A percentile compares a stretch with the other conserved stretches of the same genome.
Conservation (phyloP, 2,797 vertebrate genomes). For the Psittacula echo region DNA sequence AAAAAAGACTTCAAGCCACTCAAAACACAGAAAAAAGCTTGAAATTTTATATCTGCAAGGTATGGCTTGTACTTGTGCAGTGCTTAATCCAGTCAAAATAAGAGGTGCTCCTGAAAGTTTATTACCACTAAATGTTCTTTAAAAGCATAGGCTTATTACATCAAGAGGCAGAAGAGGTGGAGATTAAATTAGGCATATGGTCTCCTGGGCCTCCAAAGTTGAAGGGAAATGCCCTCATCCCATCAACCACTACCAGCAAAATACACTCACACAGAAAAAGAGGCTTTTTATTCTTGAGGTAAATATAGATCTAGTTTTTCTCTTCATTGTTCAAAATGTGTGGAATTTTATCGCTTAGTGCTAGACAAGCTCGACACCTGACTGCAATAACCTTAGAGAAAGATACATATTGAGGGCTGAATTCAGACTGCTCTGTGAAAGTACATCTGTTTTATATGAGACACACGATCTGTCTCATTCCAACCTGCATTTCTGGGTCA, state of each 20-base stretch:
- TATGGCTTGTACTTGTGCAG: neutral
- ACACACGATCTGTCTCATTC: conserved; percentile 92
- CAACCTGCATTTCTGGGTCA: conserved; percentile 99
- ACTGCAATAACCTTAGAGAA: conserved; percentile 77
- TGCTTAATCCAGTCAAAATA: conserved; percentile 32
- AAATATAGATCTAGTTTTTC: conserved; percentile 65
- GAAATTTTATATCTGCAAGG: neutral
- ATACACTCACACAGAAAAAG: conserved; percentile 34
- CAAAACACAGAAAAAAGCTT: conserved; percentile 10
- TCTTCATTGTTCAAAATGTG: conserved; percentile 63
- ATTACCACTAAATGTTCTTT: conserved; percentile 40
- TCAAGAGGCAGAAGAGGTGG: conserved; percentile 24
- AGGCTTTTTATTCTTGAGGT: conserved; percentile 53
- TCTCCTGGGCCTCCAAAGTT: conserved; percentile 27
- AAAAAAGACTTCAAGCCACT: neutral
- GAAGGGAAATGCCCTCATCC: conserved; percentile 40
- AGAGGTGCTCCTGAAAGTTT: conserved; percentile 40
- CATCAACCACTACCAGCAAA: conserved; percentile 41
- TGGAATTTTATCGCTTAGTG: conserved; percentile 57
- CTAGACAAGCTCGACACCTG: conserved; percentile 73
- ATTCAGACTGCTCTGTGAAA: conserved; percentile 76
- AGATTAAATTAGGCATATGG: conserved; percentile 49
- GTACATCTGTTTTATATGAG: conserved; percentile 87
- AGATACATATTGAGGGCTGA: conserved; percentile 70
- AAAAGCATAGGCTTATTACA: neutral